Base-by-base conservation (phyloP, 2,113 vertebrate species). In the Bos indicus region DNA sequence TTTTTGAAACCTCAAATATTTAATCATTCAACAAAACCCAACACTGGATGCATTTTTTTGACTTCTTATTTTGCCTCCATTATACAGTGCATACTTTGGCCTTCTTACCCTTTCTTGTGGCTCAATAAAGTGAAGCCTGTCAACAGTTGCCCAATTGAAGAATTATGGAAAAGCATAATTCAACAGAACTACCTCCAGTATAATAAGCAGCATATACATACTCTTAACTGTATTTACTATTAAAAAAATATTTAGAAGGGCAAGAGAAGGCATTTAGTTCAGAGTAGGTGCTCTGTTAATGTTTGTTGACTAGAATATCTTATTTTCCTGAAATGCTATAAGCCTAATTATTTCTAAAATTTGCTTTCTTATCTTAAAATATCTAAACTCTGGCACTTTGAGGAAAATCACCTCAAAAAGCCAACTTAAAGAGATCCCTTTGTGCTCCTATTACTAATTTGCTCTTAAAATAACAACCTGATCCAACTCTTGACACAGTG, bases 391-490 rank as follows among this genome's bases (percentile, higher is more conserved):
- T 95, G 64, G n/a, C 82, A 95, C 23, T 94, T 90, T 94, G 77
- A 94, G 26, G 56, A 96, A 23, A 92, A 77, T 94, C 43, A 82
- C 30, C 36, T 94, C 46, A 59, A 57, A 62, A 92, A 88, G 25
- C 84, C 23, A 93, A 95, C 87, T 97, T 94, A 94, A 94, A 96
- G 71, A 98, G 83, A 86, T 7, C 21, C 4, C 13, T 93, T 95
- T 89, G 57, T 71, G 2, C 11, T 93, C 87, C 82, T 96, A 85
- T 87, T 96, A 78, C 14, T 97, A 98, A 96, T 95, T 64, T 95
- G 64, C 94, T 97, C 98, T 97, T 96, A 98, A 98, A 89, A 95
- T 97, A 97, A 98, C 86, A 97, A 94, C 40, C 97, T 96, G 84
- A 52, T 96, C 16, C 14, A 82, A 80, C 15, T 83, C 56, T 62